Conservation (phyloP, 2,797 vertebrate genomes). For the Poeciliopsis infans region DNA sequence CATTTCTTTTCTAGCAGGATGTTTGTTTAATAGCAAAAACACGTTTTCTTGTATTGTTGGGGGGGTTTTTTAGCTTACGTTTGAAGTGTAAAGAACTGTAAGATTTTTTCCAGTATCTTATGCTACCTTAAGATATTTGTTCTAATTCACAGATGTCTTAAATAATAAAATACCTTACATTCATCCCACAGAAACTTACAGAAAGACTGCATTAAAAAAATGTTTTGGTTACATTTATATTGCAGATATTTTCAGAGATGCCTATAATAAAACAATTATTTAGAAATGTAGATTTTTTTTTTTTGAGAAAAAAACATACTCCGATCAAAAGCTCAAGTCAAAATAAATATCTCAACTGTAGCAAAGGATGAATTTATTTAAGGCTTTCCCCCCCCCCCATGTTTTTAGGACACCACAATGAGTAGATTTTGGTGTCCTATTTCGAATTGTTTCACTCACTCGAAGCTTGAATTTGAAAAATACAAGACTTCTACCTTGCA, state of each 20-base stretch:
- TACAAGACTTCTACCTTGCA: slow-evolving; percentile 45
- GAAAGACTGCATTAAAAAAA: neutral
- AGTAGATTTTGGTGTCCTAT: slow-evolving; percentile 48
- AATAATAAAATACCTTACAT: neutral
- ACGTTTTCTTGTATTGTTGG: neutral
- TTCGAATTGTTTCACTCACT: slow-evolving; percentile 60
- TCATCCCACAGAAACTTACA: neutral
- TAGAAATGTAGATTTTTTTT: neutral
- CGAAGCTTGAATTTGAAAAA: slow-evolving; percentile 63
- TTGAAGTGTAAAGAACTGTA: neutral
- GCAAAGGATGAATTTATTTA: neutral
- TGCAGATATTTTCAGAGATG: neutral
- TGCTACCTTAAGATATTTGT: neutral
- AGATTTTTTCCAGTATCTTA: neutral
- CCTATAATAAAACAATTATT: neutral
- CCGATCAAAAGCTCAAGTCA: neutral
- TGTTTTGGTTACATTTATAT: neutral
- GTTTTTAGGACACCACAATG: neutral
- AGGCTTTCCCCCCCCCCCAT: too few species aligned
- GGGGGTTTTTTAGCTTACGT: neutral
- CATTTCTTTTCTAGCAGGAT: neutral
- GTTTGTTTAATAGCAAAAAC: neutral
- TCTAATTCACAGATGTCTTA: neutral
- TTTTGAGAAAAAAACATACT: neutral
- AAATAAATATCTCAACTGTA: too few species aligned